These are phyloP conservation scores for Xestia xanthographa DNA, from an alignment of 2,888 invertebrate genomes.

Conservation along the genomic window DNA sequence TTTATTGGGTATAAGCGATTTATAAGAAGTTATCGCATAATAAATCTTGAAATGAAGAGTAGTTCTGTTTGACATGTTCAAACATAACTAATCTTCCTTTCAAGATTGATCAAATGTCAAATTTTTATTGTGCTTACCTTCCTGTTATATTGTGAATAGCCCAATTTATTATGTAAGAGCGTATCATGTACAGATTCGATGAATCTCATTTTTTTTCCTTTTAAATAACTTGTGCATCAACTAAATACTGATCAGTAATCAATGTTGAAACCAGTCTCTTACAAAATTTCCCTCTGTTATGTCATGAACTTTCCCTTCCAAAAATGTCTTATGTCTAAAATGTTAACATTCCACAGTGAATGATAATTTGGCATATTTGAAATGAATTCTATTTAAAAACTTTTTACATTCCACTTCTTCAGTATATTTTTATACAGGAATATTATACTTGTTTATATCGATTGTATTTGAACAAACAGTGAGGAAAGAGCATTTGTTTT, in stretches of 20 bases:
- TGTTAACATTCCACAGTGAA: conserved; percentile 54
- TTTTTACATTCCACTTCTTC: conserved; percentile 78
- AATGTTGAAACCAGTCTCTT: conserved; percentile 13
- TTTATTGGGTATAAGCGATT: conserved; percentile 36
- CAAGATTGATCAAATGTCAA: no score
- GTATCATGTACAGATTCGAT: conserved; percentile 58
- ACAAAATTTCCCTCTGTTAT: background rate
- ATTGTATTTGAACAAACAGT: conserved; percentile 52
- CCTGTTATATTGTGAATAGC: conserved; percentile 24
- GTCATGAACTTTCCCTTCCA: conserved; percentile 23
- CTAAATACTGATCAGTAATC: conserved; percentile 18
- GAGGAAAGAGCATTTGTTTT: conserved; percentile 56
- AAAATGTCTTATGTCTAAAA: conserved; percentile 29
- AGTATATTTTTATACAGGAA: conserved; percentile 69
- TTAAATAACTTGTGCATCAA: conserved; percentile 21
- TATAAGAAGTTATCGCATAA: conserved; percentile 34
- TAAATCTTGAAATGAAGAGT: conserved; percentile 24
- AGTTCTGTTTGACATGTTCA: conserved; percentile 12
- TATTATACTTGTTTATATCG: conserved; percentile 44
- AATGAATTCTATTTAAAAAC: conserved; percentile 58
- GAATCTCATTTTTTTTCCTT: conserved; percentile 61
- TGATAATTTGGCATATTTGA: conserved; percentile 52
- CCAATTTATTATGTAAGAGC: conserved; percentile 48
- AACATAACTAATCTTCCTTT: no score
- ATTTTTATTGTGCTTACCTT: conserved; percentile 23